These are phyloP conservation scores for Leptonema lineaticorne DNA, from an alignment of 1,140 invertebrate genomes.

Conservation along the genomic window DNA sequence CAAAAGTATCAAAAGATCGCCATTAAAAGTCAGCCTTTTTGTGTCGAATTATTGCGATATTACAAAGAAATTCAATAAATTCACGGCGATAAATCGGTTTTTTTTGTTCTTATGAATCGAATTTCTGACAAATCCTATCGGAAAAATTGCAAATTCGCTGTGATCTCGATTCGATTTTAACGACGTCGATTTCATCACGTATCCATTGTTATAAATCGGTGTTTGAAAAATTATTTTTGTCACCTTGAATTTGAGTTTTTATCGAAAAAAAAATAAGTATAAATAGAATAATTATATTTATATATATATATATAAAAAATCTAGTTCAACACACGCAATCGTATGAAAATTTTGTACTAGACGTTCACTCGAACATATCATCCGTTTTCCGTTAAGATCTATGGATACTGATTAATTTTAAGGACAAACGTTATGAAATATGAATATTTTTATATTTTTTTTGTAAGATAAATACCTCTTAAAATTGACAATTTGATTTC, in stretches of 20 bases:
- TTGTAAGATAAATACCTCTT: conserved; percentile 51
- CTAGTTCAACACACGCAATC: background rate
- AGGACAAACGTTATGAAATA: background rate
- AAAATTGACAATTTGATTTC: conserved; percentile 65
- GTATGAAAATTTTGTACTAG: background rate
- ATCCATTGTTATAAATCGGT: background rate
- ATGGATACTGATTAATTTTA: conserved; percentile 1
- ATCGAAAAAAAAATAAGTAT: no score
- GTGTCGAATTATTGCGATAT: background rate
- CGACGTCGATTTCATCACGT: background rate
- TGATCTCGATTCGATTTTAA: background rate
- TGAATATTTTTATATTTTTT: background rate
- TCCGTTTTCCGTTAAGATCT: conserved; percentile 19
- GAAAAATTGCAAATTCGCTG: no score
- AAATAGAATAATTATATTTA: background rate
- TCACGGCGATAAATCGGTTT: background rate
- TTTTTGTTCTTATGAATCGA: background rate
- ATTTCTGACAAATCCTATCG: no score
- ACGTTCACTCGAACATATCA: background rate
- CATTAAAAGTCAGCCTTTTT: background rate
- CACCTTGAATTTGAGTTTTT: conserved; percentile 13
- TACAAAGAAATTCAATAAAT: background rate
- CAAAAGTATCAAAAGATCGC: background rate
- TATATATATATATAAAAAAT: no score
- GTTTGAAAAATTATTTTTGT: background rate